A percentile compares a stretch with the other conserved stretches of the same genome.
phyloP scores from a whole-genome alignment of 1,140 invertebrate genomes.

The Sycobia sp. region DNA sequence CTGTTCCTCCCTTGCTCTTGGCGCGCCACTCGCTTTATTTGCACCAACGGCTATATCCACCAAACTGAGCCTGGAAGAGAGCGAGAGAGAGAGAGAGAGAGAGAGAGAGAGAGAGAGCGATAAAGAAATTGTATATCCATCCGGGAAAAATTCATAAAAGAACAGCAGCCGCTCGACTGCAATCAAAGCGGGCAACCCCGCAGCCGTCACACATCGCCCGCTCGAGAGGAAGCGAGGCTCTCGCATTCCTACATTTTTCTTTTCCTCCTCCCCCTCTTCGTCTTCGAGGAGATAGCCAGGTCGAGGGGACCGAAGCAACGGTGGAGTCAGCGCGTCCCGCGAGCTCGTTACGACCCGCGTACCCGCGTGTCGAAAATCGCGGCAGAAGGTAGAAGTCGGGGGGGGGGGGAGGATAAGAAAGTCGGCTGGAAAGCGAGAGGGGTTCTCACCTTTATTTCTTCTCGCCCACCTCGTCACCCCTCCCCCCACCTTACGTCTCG shows the following conservation, averaged over 20 bases:
- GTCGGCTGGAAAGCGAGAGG: background rate
- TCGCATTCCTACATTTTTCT: too few species aligned
- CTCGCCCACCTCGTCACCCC: too few species aligned
- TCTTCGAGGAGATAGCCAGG: background rate
- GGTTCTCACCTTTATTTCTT: slow-evolving; percentile 50
- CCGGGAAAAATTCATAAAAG: slow-evolving; percentile 16
- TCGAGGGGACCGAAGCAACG: slow-evolving; percentile 6
- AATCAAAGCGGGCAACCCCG: slow-evolving; percentile 7
- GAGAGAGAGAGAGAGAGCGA: slow-evolving; percentile 11
- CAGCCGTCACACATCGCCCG: too few species aligned
- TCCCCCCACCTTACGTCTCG: slow-evolving; percentile 31
- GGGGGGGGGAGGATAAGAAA: too few species aligned
- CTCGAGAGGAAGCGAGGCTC: too few species aligned
- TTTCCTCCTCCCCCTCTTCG: slow-evolving; percentile 5
- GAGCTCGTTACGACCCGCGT: slow-evolving; percentile 46
- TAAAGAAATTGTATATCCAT: slow-evolving; percentile 5
- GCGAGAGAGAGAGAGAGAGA: slow-evolving; percentile 5
- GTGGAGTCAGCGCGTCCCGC: too few species aligned
- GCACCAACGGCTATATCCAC: background rate
- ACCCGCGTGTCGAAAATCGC: too few species aligned
- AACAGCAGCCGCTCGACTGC: background rate
- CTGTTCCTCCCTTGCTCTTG: slow-evolving; percentile 21
- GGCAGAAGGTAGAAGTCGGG: too few species aligned
- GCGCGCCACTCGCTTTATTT: slow-evolving; percentile 23
- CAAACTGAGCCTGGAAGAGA: background rate